Evolutionary conservation across 2,797 vertebrate species (phyloP).

Genomic region (Tamandua tetradactyla): DNA sequence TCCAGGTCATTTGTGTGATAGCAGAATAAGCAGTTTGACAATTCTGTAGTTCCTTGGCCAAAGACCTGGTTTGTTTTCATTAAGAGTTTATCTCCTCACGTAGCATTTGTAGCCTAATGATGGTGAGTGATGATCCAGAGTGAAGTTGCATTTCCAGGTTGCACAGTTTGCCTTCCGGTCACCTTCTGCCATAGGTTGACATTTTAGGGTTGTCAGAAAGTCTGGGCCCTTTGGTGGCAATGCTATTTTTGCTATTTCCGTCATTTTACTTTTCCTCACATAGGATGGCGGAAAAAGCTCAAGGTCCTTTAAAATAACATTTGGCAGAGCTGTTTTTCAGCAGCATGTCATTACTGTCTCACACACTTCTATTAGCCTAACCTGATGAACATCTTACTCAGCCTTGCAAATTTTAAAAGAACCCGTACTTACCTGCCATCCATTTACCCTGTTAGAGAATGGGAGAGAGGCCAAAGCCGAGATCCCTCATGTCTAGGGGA

Average conservation of each 20-base stretch:
- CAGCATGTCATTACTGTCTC: conserved; percentile 35
- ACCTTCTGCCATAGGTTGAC: not conserved
- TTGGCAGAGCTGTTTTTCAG: not conserved
- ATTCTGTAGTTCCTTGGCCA: not conserved
- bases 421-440: not conserved
- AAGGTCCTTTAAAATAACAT: conserved; percentile 57
- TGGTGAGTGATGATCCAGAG: not conserved
- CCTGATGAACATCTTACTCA: conserved; percentile 16
- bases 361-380: not conserved
- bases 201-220: not conserved
- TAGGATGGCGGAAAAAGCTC: not conserved
- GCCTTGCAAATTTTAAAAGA: conserved; percentile 62
- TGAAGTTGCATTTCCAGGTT: not conserved
- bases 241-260: conserved; percentile 56
- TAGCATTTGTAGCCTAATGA: not conserved
- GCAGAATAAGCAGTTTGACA: not conserved
- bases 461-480: not conserved
- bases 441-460: conserved; percentile 10
- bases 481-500: not conserved
- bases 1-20: not conserved
- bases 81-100: not conserved
- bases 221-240: not conserved
- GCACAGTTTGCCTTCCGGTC: not conserved
- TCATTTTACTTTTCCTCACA: conserved; percentile 55
- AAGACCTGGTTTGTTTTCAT: not conserved